Evolutionary conservation across 2,888 invertebrate species (phyloP), one percentile per base, ranked within the genome.

Genomic region (Empis stercorea): DNA sequence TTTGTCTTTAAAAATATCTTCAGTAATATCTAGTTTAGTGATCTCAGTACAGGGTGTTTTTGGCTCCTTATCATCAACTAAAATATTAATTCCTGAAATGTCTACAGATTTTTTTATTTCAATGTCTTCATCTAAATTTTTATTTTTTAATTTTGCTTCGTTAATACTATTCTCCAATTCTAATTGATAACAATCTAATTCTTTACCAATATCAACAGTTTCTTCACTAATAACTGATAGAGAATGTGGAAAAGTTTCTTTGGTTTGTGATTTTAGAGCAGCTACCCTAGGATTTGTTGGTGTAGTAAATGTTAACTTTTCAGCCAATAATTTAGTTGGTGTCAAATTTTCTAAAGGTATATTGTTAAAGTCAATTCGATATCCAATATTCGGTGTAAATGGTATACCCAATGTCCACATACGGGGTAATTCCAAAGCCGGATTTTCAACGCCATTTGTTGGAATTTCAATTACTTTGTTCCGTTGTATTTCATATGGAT

Each of bases 161-260:
- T 70, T 70, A 13, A 70, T 70, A 53, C 69, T 69, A 32, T 70
- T 70, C 50, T 70, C 70, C 32, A 70, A 50, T 53, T 69, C 69
- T 37, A 68, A 47, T 48, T 70, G 70, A 53, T 70, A 70, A 7
- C 59, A 61, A 53, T 70, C 70, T 16, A 70, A 50, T 45, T 70
- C 68, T 42, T 63, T 62, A 15, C 65, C 68, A 50, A 70, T 69
- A 47, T 68, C 66, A 56, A 66, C 58, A 20, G 20, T 20, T 47
- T 67, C 68, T 53, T 70, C 70, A 30, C 59, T 64, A 4, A 65
- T 62, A 9, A 64, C 59, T 3, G 61, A 59, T 20, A 68, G 49
- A 2, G 61, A 58, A 2, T 59, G 49, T 2, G 47, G 39, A 23
- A 41, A 43, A 14, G 16, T 23, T 30, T 43, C 45, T n/a, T 43